These are phyloP conservation scores for Scophthalmus maximus DNA, from an alignment of 2,113 vertebrate species.

Conservation along the genomic window DNA sequence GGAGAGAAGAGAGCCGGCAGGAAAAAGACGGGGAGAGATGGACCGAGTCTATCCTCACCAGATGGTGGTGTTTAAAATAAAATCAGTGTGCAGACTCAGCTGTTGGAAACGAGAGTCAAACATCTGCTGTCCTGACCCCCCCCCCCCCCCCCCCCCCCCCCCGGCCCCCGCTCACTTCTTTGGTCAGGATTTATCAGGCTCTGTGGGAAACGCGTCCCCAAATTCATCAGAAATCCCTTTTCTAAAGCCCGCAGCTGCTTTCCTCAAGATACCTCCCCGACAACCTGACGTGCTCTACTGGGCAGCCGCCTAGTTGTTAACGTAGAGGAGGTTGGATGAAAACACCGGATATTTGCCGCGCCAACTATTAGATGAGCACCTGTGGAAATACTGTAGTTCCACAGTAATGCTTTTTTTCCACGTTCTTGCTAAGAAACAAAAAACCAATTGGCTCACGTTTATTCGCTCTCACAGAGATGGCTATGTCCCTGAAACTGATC, in stretches of 20 bases:
- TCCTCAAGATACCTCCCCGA: constrained; percentile 13
- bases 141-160: neutral
- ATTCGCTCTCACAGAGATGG: neutral
- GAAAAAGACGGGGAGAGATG: constrained; percentile 46
- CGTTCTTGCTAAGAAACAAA: no score
- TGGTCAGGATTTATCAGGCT: constrained; percentile 36
- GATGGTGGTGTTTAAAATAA: constrained; percentile 78
- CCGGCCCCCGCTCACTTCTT: constrained; percentile 9
- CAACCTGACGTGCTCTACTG: no score
- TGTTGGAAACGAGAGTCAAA: constrained; percentile 75
- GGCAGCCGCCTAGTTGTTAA: no score
- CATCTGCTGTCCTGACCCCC: constrained; percentile 69
- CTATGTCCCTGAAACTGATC: no score
- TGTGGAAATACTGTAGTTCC: no score
- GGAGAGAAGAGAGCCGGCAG: constrained; percentile 9
- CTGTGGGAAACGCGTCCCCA: constrained; percentile 39
- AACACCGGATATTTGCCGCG: neutral
- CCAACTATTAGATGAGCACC: no score
- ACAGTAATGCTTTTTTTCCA: neutral
- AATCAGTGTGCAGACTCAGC: constrained; percentile 76
- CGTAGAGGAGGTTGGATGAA: neutral
- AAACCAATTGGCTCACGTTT: no score
- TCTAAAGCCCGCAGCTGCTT: constrained; percentile 36
- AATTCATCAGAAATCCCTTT: constrained; percentile 45
- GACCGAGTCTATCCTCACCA: constrained; percentile 57